Base-by-base conservation (phyloP, 1,140 invertebrate species). In the Samia ricini region DNA sequence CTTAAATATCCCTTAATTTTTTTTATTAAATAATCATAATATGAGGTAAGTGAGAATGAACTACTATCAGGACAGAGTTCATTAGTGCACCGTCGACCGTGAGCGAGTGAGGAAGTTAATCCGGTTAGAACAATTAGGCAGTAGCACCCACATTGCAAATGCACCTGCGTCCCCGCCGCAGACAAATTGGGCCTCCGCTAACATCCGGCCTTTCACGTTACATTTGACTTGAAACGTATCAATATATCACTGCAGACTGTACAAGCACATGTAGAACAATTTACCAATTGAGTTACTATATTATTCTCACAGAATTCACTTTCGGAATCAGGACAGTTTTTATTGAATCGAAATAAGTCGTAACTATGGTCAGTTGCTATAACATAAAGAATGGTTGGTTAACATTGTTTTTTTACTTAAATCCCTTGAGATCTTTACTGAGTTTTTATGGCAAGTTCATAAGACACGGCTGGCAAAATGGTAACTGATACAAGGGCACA, bases 151-250 rank as follows among this genome's bases (percentile, higher is more conserved):
- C 56, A 56, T 24, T 29, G 23, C 21, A 24, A 24, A 22, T 58
- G 50, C 65, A 67, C 61, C 65, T 67, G 65, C 23, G n/a, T 19
- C 55, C n/a, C 55, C n/a, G 60, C 65, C 65, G 48, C 65, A 67
- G 63, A 67, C 65, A 67, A 67, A 67, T 67, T 67, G 61, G 65
- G 57, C 56, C 60, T 58, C 55, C 23, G 56, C 52, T 56, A 60
- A 57, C 56, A 57, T 57, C 20, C 56, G 18, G 18, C 24, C 56
- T 29, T n/a, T 55, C 10, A 55, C 22, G 24, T 55, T 52, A 42
- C 33, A 42, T 42, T 42, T 42, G 33, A 42, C 33, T 42, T 42
- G 33, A 42, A 42, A 42, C 33, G 12, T 42, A 42, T 42, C 7
- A 15, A 42, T 42, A 42, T 42, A 42, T 42, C 33, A 42, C 33